Base-by-base conservation (phyloP, 2,113 vertebrate genomes). In the Hypomesus transpacificus region DNA sequence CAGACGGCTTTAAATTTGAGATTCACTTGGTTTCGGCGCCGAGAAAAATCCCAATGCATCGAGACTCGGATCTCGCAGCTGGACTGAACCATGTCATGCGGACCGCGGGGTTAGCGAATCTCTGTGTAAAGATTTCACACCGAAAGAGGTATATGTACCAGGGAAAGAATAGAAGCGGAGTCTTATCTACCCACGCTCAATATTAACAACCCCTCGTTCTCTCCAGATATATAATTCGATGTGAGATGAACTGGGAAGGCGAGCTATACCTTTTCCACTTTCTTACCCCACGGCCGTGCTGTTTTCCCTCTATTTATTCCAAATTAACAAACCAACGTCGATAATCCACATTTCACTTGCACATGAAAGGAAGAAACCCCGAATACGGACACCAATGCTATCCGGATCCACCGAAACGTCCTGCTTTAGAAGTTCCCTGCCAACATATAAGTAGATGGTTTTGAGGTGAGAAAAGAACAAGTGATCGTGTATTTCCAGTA, bases 81-180 rank as follows among this genome's bases (percentile, higher is more conserved):
- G 94, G 95, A 93, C 93, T 94, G 92, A 95, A 96, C 94, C 95
- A 96, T 95, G 90, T 94, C 93, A 90, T 88, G 87, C 85, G 84
- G 82, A 87, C 86, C 84, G 87, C 88, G 87, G 90, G 91, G 90
- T 91, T 90, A 82, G 87, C 78, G 78, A 31, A 74, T 89, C 84
- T 86, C 77, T 82, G 79, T 81, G 82, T 78, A 77, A 76, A 83
- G 85, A 85, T 87, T 86, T 88, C 84, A 85, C 87, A 84, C 81
- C 82, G 78, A 81, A 77, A 81, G 69, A 56, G 28, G 58, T 28
- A 31, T 3, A 26, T 14, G 75, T 69, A n/a, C 28, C 28, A 73
- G 39, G 67, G 74, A 71, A 59, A 83, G 73, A n/a, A 81, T 67
- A 80, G 73, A 78, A 87, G 83, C 80, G 76, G 77, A 75, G 78